These are phyloP conservation scores for Patella vulgata DNA, from an alignment of 1,140 invertebrate genomes.

Conservation along the genomic window DNA sequence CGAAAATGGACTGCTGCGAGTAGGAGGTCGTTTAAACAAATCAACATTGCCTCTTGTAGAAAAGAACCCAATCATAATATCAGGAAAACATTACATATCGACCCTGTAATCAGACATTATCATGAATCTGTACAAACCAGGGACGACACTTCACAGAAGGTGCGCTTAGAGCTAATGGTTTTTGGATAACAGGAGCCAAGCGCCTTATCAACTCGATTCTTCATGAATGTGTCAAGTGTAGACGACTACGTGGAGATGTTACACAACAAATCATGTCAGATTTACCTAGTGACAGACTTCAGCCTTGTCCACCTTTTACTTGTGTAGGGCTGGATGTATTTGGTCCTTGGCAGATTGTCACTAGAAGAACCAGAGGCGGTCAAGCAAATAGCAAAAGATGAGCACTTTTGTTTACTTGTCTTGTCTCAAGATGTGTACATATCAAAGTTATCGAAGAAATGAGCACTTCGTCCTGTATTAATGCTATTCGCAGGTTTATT, in stretches of 20 bases:
- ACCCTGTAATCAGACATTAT: conserved; percentile 22
- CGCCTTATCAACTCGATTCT: no score
- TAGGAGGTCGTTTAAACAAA: not conserved
- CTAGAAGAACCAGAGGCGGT: conserved; percentile 26
- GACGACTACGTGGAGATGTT: no score
- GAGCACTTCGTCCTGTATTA: conserved; percentile 38
- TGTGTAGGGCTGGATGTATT: conserved; percentile 29
- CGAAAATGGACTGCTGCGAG: no score
- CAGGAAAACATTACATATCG: conserved; percentile 18
- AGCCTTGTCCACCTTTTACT: conserved; percentile 22
- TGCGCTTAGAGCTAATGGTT: no score
- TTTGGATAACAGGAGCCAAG: no score
- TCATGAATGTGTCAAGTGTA: no score
- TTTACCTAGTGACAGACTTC: conserved; percentile 25
- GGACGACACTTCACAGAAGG: no score
- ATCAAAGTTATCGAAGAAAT: conserved; percentile 41
- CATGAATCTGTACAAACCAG: no score
- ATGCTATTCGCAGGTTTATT: conserved; percentile 37
- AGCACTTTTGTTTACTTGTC: conserved; percentile 39
- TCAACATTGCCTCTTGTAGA: conserved; percentile 15
- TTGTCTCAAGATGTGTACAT: conserved; percentile 29
- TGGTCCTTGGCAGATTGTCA: conserved; percentile 25
- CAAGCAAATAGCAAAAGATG: conserved; percentile 30
- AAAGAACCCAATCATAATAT: conserved; percentile 24
- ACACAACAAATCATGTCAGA: conserved; percentile 40